Conservation (phyloP, 2,888 invertebrate species). For the Lucinisca nassula region DNA sequence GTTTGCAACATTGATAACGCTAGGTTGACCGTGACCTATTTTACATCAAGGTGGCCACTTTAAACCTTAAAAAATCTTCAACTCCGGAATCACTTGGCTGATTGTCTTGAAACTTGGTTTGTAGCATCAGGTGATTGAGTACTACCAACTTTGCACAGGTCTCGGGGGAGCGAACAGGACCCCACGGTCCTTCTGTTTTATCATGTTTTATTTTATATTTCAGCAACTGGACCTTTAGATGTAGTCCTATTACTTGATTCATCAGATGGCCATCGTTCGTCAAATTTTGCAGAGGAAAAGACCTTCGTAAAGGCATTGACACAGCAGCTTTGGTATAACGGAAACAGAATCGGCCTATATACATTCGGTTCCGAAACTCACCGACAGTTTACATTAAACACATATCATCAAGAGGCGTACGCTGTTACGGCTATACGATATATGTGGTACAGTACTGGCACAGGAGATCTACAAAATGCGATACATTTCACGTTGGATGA, state of each 20-base stretch:
- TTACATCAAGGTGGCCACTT: too few relatives aligned
- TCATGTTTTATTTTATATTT: not conserved
- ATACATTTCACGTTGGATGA: slow-evolving; percentile 27
- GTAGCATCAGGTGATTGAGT: too few relatives aligned
- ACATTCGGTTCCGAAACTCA: slow-evolving; percentile 34
- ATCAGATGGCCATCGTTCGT: slow-evolving; percentile 24
- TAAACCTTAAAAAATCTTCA: too few relatives aligned
- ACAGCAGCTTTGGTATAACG: not conserved
- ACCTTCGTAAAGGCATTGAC: slow-evolving; percentile 9
- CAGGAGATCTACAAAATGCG: slow-evolving; percentile 19
- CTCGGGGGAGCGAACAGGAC: too few relatives aligned
- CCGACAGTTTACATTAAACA: slow-evolving; percentile 28
- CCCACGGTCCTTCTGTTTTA: too few relatives aligned
- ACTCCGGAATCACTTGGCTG: too few relatives aligned
- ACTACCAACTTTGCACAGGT: too few relatives aligned
- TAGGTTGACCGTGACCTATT: too few relatives aligned
- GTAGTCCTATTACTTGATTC: slow-evolving; percentile 46
- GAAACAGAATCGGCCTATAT: slow-evolving; percentile 17
- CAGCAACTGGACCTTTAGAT: not conserved
- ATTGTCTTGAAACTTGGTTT: too few relatives aligned
- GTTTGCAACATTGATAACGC: too few relatives aligned
- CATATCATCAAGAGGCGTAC: not conserved
- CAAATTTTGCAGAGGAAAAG: slow-evolving; percentile 30
- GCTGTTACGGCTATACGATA: not conserved
- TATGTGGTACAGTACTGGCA: slow-evolving; percentile 31